Evolutionary conservation across 2,888 invertebrate genomes (phyloP).

Genomic region (Lucinisca nassula): DNA sequence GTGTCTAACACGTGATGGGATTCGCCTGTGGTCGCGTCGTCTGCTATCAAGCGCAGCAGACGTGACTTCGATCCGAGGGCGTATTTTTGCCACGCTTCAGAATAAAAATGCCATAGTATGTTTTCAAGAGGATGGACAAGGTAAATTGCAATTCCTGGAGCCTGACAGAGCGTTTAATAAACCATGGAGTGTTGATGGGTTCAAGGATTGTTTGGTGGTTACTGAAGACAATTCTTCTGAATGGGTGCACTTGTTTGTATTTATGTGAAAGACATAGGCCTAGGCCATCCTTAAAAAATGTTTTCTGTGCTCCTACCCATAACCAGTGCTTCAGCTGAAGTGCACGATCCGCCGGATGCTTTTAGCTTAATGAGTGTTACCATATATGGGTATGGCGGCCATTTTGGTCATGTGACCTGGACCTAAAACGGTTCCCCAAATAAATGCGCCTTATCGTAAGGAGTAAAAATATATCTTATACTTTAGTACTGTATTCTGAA

Average conservation of each 20-base stretch:
- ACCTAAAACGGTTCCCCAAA: too few relatives aligned
- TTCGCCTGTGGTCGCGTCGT: conserved; percentile 60
- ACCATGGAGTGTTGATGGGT: conserved; percentile 64
- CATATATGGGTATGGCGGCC: too few relatives aligned
- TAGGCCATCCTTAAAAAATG: too few relatives aligned
- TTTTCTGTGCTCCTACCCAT: too few relatives aligned
- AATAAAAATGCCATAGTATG: conserved; percentile 54
- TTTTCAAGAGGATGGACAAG: conserved; percentile 61
- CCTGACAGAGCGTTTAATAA: conserved; percentile 12
- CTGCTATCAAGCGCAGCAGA: conserved; percentile 46
- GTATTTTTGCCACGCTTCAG: conserved; percentile 52
- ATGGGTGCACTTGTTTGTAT: conserved; percentile 58
- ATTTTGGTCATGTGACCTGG: too few relatives aligned
- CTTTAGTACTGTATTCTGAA: too few relatives aligned
- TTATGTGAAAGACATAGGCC: conserved; percentile 14
- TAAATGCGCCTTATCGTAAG: too few relatives aligned
- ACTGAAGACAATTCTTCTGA: conserved; percentile 66
- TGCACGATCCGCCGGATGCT: too few relatives aligned
- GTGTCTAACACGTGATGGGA: conserved; percentile 39
- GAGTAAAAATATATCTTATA: too few relatives aligned
- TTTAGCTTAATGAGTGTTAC: too few relatives aligned
- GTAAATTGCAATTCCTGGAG: conserved; percentile 23
- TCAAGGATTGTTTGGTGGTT: conserved; percentile 67
- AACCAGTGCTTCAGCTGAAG: too few relatives aligned
- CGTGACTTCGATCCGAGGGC: conserved; percentile 53